Conservation (phyloP, 2,888 invertebrate species). For the Ditylenchus weischeri region DNA sequence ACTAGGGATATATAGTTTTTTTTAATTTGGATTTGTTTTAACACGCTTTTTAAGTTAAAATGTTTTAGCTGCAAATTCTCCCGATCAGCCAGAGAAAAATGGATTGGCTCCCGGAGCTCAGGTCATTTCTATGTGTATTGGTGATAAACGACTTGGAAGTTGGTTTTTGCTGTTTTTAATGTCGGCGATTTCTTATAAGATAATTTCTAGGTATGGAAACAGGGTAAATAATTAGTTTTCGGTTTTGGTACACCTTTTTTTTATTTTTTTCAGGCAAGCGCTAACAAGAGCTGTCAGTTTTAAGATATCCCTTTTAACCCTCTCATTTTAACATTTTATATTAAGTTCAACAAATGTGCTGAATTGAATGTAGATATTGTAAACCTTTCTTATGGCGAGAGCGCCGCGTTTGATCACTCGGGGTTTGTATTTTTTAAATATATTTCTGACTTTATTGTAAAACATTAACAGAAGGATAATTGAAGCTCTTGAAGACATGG, state of each 20-base stretch:
- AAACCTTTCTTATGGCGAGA: constrained; percentile 97
- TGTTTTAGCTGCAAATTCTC: constrained; percentile 86
- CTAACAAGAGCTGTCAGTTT: constrained; percentile 82
- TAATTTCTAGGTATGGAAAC: constrained; percentile 76
- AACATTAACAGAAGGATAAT: constrained; percentile 45
- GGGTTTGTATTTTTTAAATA: constrained; percentile 69
- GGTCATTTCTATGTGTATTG: constrained; percentile 81
- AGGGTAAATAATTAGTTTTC: constrained; percentile 64
- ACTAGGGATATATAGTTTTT: too few relatives aligned
- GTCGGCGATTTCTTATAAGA: too few relatives aligned
- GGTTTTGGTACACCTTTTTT: too few relatives aligned
- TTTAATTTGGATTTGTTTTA: too few relatives aligned
- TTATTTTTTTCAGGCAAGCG: constrained; percentile 64
- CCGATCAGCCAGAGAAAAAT: constrained; percentile 79
- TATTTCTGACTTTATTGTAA: neutral
- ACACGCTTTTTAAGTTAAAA: constrained; percentile 61
- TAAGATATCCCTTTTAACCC: neutral
- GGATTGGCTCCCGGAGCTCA: constrained; percentile 95
- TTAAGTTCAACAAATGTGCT: constrained; percentile 62
- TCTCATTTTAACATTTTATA: neutral
- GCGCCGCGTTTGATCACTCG: constrained; percentile 81
- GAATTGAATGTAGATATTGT: constrained; percentile 73
- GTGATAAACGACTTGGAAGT: constrained; percentile 79
- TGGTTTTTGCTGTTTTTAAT: too few relatives aligned
- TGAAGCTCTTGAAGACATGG: constrained; percentile 74